Base-by-base conservation (phyloP, 2,888 invertebrate species). In the Microctonus brassicae region DNA sequence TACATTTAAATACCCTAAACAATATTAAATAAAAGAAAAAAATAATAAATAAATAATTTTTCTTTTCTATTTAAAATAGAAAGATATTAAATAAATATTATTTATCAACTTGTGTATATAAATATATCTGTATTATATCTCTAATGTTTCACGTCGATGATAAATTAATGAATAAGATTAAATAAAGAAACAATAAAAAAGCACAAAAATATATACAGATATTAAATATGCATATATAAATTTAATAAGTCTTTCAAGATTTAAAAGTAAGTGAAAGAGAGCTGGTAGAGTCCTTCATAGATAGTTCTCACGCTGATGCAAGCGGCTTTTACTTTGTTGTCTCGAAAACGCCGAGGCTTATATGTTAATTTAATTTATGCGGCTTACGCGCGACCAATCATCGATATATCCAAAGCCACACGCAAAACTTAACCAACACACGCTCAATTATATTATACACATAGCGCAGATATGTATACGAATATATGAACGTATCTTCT, bases 351-450 rank as follows among this genome's bases (percentile, higher is more conserved):
- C 62, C 76, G 74, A 78, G 79, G 57, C 57, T 77, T 81, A 47
- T 84, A 84, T 83, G 83, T 77, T 83, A 83, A 84, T 84, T 81
- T 81, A 81, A 84, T 84, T 81, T 82, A 83, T 84, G 80, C 79
- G 78, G 70, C 76, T 74, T 76, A 72, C 72, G 77, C 65, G 77
- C 74, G 67, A 60, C 67, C 47, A 68, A 68, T 68, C 60, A 68
- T 68, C 67, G 60, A n/a, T n/a, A 68, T 68, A 68, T 68, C 58
- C 52, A 65, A 66, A 42, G 39, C 66, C 66, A 66, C 66, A 66
- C 66, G 70, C 33, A 39, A 62, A 68, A 68, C 42, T 60, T 52
- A 22, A 22, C 34, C 63, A 63, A 52, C n/a, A n/a, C n/a, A n/a
- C n/a, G n/a, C n/a, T n/a, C n/a, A n/a, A n/a, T n/a, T n/a, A n/a